Evolutionary conservation across 2,113 vertebrate species (phyloP).

Genomic region (Corvus cornix): DNA sequence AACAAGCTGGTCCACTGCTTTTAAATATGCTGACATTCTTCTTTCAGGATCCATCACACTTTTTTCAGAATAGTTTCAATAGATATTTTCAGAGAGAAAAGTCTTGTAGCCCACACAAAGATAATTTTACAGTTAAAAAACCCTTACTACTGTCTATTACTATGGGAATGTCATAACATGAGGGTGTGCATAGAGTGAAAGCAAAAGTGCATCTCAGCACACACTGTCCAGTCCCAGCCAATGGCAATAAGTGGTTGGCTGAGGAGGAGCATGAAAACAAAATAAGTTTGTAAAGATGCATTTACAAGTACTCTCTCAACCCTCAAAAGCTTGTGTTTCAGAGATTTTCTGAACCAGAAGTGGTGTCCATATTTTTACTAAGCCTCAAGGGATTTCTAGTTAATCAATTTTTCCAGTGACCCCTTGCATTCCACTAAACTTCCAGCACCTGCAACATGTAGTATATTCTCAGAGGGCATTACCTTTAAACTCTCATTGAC

Average conservation of each 20-base stretch:
- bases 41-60: neutral
- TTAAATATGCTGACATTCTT: neutral
- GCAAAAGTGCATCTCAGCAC: neutral
- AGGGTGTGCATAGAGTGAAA: neutral
- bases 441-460: neutral
- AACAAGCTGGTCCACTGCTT: neutral
- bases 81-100: neutral
- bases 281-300: neutral
- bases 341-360: neutral
- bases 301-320: neutral
- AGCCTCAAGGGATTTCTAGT: neutral
- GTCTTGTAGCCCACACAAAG: neutral
- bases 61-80: neutral
- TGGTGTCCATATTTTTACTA: neutral
- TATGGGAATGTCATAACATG: neutral
- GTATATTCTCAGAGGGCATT: neutral
- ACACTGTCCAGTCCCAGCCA: neutral
- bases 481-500: neutral
- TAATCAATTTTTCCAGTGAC: neutral
- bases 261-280: neutral
- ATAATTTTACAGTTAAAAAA: neutral
- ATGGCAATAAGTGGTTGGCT: neutral
- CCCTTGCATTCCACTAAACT: neutral
- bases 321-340: neutral
- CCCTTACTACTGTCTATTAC: neutral